Conservation (phyloP, 1,140 invertebrate genomes). For the Triops cancriformis region DNA sequence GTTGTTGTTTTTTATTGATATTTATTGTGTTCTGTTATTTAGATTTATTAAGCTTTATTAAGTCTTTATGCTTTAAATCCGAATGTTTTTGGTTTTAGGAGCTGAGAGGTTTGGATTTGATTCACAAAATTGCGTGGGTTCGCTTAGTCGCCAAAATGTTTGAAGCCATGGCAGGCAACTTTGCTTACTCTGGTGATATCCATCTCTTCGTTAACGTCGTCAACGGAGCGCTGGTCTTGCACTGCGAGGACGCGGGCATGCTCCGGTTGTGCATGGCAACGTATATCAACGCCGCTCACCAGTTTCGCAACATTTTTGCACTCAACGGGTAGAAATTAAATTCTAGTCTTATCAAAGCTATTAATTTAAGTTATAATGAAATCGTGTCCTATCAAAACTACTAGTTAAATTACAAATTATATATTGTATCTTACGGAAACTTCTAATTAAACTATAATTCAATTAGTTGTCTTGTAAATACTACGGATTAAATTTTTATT, state of each 20-base stretch:
- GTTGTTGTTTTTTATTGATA: too few species aligned
- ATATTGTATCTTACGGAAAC: too few species aligned
- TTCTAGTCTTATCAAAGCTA: too few species aligned
- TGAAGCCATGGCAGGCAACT: slow-evolving; percentile 96
- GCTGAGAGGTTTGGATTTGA: slow-evolving; percentile 82
- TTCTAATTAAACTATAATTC: too few species aligned
- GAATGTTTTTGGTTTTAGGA: background rate
- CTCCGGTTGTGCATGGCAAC: slow-evolving; percentile 91
- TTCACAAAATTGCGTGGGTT: slow-evolving; percentile 99
- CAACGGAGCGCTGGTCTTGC: slow-evolving; percentile 91
- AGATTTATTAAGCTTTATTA: too few species aligned
- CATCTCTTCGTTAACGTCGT: slow-evolving; percentile 96
- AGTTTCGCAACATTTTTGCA: slow-evolving; percentile 98
- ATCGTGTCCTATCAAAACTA: too few species aligned
- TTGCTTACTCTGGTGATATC: slow-evolving; percentile 94
- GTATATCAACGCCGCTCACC: slow-evolving; percentile 93
- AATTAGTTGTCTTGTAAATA: too few species aligned
- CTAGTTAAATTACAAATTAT: too few species aligned
- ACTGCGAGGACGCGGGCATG: slow-evolving; percentile 93
- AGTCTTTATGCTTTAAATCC: background rate
- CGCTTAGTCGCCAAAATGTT: slow-evolving; percentile 94
- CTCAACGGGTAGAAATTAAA: slow-evolving; percentile 94
- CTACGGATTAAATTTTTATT: too few species aligned
- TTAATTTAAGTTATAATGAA: too few species aligned
- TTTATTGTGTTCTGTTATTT: too few species aligned